Conservation (phyloP, 1,140 invertebrate genomes). For the Lucilia cuprina region DNA sequence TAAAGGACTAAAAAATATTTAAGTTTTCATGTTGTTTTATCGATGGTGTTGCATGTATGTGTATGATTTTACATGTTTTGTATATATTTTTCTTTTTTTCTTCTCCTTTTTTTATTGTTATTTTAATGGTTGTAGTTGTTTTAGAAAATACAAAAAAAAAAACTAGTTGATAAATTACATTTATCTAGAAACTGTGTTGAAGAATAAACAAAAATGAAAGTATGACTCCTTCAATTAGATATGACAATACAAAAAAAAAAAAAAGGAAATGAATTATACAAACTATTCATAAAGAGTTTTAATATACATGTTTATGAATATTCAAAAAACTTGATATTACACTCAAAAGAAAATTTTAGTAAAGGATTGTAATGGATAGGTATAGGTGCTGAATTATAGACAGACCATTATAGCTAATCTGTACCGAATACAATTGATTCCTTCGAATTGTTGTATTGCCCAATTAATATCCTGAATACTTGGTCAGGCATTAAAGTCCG, state of each 20-base stretch:
- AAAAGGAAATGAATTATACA: background rate
- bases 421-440: too few relatives aligned
- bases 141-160: background rate
- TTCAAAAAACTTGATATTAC: background rate
- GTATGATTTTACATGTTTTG: background rate
- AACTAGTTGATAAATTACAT: slow-evolving; percentile 25
- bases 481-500: too few relatives aligned
- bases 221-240: slow-evolving; percentile 14
- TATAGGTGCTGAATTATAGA: too few relatives aligned
- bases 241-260: background rate
- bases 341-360: background rate
- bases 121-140: background rate
- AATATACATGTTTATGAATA: background rate
- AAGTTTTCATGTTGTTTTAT: slow-evolving; percentile 41
- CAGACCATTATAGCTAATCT: too few relatives aligned
- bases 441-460: too few relatives aligned
- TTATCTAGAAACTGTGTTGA: slow-evolving; percentile 12
- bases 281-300: background rate
- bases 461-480: too few relatives aligned
- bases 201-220: slow-evolving; percentile 19
- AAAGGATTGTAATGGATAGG: background rate
- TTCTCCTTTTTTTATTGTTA: background rate
- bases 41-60: slow-evolving; percentile 35
- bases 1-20: slow-evolving; percentile 39
- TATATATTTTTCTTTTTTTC: background rate